Evolutionary conservation across 2,888 invertebrate species (phyloP).

Genomic region (Empis livida): DNA sequence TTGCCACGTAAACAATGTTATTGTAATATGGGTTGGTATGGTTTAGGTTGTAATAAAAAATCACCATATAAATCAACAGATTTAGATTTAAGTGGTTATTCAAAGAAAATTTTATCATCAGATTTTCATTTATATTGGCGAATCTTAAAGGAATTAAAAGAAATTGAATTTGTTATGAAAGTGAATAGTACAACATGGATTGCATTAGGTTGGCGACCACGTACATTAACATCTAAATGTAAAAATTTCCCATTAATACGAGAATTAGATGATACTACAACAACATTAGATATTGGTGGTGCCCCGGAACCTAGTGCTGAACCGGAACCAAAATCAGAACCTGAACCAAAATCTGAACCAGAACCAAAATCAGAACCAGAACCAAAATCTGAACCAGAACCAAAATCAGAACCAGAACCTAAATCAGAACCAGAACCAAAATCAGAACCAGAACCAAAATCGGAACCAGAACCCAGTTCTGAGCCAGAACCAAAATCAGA

Average conservation of each 20-base stretch:
- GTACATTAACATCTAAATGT: slow-evolving; percentile 56
- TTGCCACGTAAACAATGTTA: slow-evolving; percentile 77
- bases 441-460: slow-evolving; percentile 35
- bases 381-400: slow-evolving; percentile 33
- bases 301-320: slow-evolving; percentile 26
- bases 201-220: slow-evolving; percentile 84
- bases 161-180: slow-evolving; percentile 75
- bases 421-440: slow-evolving; percentile 37
- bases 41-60: slow-evolving; percentile 68
- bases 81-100: slow-evolving; percentile 58
- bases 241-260: slow-evolving; percentile 64
- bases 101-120: slow-evolving; percentile 55
- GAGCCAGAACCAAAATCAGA: slow-evolving; percentile 35
- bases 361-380: slow-evolving; percentile 38
- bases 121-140: slow-evolving; percentile 75
- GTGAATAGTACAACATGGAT: slow-evolving; percentile 83
- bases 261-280: slow-evolving; percentile 29
- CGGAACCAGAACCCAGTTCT: slow-evolving; percentile 36
- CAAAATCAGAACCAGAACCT: slow-evolving; percentile 37
- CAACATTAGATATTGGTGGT: slow-evolving; percentile 18
- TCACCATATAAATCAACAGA: slow-evolving; percentile 61
- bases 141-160: slow-evolving; percentile 65
- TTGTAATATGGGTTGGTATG: slow-evolving; percentile 81
- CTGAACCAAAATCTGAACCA: slow-evolving; percentile 36
- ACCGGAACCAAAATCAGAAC: slow-evolving; percentile 31